Conservation (phyloP, 2,113 vertebrate species). For the Dasypus novemcinctus region DNA sequence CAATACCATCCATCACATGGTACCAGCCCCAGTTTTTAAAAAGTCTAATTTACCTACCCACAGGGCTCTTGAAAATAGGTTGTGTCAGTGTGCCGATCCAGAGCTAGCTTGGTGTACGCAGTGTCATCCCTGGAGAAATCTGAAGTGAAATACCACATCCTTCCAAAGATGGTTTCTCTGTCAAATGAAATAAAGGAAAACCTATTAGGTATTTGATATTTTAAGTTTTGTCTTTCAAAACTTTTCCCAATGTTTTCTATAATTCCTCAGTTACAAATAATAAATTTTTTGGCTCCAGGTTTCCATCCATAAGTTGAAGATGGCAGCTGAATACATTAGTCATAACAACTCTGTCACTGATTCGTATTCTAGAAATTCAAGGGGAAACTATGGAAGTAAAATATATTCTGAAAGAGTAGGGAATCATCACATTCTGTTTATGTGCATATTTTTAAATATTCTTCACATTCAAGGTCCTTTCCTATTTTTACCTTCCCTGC, state of each 20-base stretch:
- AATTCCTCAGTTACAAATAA: background rate
- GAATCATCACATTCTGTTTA: background rate
- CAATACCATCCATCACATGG: background rate
- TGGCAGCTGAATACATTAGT: background rate
- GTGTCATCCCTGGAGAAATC: constrained; percentile 94
- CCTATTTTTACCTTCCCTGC: background rate
- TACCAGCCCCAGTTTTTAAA: background rate
- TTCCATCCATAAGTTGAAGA: background rate
- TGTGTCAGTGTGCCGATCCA: constrained; percentile 94
- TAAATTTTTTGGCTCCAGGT: background rate
- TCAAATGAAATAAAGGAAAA: background rate
- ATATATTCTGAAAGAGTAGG: background rate
- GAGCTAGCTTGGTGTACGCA: constrained; percentile 92
- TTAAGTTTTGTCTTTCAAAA: background rate
- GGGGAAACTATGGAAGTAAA: background rate
- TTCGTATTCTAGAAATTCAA: background rate
- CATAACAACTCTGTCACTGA: constrained; percentile 10
- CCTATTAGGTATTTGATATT: background rate
- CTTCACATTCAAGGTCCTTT: background rate
- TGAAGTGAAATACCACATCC: constrained; percentile 94
- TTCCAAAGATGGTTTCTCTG: constrained; percentile 95
- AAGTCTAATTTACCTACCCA: constrained; percentile 85
- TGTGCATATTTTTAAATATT: background rate
- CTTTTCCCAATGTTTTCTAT: background rate
- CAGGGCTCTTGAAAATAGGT: constrained; percentile 96